Evolutionary conservation across 1,140 invertebrate genomes (phyloP), one percentile per base, ranked within the genome.

Genomic region (Diorhabda sublineata): DNA sequence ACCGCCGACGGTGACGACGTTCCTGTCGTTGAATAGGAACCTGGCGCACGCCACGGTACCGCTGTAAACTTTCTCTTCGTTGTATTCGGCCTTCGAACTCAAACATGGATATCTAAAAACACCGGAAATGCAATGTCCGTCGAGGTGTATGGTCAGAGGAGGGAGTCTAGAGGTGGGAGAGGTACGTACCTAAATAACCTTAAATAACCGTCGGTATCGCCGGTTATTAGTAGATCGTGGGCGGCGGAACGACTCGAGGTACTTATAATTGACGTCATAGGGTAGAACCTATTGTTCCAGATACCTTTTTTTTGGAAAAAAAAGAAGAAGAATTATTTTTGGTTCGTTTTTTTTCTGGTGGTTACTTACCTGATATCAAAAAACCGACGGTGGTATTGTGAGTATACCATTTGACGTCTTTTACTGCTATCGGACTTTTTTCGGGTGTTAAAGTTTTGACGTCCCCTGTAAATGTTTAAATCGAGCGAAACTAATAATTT

Each of bases 141-240:
- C 26, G 26, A 1, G 26, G 26, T 26, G 26, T 26, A 26, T 26
- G 26, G 26, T 1, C 1, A 26, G 26, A 26, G 26, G 26, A 26
- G 26, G 26, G 26, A 26, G 26, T 26, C 26, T 26, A 26, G 26
- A 26, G 26, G 26, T 26, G 26, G 26, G 26, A 26, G 26, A 11
- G 44, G 4, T 45, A 67, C 52, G 73, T 79, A 90, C 89, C 88
- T 89, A 82, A 95, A 97, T 9, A 98, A 85, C 72, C 95, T 87
- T 9, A 98, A 82, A 81, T 95, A 94, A 11, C 96, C 96, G 81
- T 95, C 95, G 61, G 94, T 91, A 81, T 98, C 95, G 6, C 94
- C 95, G 61, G 90, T 90, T 41, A 94, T 89, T 3, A 97, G 80
- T 71, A 97, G 87, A 76, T 94, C 92, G 73, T 94, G 90, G 3